Evolutionary conservation across 2,113 vertebrate species (phyloP), one percentile per base, ranked within the genome.

Genomic region (Ictidomys tridecemlineatus): DNA sequence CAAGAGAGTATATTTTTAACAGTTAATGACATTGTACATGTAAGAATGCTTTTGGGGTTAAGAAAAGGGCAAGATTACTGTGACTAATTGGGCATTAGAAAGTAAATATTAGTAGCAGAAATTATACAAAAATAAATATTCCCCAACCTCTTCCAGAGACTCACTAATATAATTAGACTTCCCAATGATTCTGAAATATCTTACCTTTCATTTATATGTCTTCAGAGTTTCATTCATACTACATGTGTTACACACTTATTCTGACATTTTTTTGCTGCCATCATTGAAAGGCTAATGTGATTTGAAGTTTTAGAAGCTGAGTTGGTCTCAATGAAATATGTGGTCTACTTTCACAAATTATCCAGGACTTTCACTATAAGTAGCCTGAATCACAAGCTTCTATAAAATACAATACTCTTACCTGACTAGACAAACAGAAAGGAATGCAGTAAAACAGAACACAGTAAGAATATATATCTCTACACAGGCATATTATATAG

Each of bases 251-350:
- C 32, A 95, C 18, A 6, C 94, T 97, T 8, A 97, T 97, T 98
- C 53, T n/a, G 84, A 97, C 92, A 28, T 28, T 12, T 89, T 42
- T 42, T 56, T 39, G 14, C 34, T 93, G 3, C 3, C 69, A 95
- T n/a, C 63, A 65, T 53, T 96, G 51, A 94, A 95, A 58, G 34
- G 4, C 34, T 51, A 3, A 11, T 4, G 1, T 93, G 79, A 97
- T 94, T 8, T 92, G 45, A 65, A 90, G 73, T 89, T 91, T 70
- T 39, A 89, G 96, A 97, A 86, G 0, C 30, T 89, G 80, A 85
- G 37, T 94, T 96, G 86, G 28, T 93, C 39, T 97, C 94, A 95
- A 85, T 89, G 77, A 12, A 96, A 80, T 0, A 76, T 94, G 93
- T 58, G 32, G 8, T 80, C 24, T 0, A 70, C 53, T 97, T 97